Conservation (phyloP, 2,888 invertebrate species). For the Aporophyla lueneburgensis region DNA sequence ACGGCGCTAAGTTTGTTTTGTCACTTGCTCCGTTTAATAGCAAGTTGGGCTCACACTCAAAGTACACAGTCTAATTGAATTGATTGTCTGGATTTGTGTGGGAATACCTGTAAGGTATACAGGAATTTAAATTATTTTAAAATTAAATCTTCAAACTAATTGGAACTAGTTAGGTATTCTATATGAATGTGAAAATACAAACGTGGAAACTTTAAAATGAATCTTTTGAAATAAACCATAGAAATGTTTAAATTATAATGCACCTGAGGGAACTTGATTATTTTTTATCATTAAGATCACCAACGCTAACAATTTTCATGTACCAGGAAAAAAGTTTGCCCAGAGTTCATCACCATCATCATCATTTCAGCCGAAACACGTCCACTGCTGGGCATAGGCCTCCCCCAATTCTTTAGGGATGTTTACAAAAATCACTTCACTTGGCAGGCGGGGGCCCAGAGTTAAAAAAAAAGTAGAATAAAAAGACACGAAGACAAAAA, state of each 20-base stretch:
- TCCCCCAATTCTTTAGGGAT: too few relatives aligned
- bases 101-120: constrained; percentile 39
- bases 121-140: background rate
- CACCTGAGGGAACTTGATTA: too few relatives aligned
- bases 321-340: background rate
- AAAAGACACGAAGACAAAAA: too few relatives aligned
- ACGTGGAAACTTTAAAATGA: background rate
- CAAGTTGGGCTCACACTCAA: constrained; percentile 63
- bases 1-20: constrained; percentile 67
- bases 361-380: too few relatives aligned
- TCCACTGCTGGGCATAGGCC: too few relatives aligned
- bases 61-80: constrained; percentile 65
- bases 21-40: constrained; percentile 65
- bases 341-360: too few relatives aligned
- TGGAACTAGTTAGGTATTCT: background rate
- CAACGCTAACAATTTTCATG: background rate
- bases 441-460: too few relatives aligned
- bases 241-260: too few relatives aligned
- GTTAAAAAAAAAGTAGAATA: too few relatives aligned
- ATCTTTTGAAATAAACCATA: background rate
- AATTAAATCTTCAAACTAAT: background rate
- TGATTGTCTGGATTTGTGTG: constrained; percentile 60
- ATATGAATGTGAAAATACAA: background rate
- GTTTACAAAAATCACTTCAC: too few relatives aligned
- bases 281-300: background rate